These are phyloP conservation scores for Acridotheres tristis DNA, from an alignment of 2,797 vertebrate genomes.

Conservation along the genomic window DNA sequence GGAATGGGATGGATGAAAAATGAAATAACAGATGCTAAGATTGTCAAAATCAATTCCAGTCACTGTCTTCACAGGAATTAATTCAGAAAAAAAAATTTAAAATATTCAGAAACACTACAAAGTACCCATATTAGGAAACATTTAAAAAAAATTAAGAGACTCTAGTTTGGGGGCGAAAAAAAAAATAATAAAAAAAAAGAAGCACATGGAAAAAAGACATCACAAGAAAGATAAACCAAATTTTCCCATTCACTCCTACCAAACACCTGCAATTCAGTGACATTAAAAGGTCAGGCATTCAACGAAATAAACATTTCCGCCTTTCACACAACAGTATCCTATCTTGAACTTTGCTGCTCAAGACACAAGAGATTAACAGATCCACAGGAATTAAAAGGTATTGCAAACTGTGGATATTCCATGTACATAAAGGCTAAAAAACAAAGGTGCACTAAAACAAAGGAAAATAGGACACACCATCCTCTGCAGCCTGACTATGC, in stretches of 20 bases:
- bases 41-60: neutral
- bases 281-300: neutral
- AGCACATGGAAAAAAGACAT: neutral
- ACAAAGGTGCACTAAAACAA: neutral
- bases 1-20: neutral
- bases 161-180: fast-evolving
- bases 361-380: neutral
- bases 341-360: neutral
- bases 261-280: neutral
- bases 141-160: neutral
- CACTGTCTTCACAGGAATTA: neutral
- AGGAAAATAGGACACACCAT: neutral
- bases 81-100: neutral
- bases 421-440: neutral
- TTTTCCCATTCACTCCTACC: neutral
- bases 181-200: neutral
- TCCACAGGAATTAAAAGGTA: neutral
- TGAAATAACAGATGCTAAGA: neutral
- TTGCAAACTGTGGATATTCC: neutral
- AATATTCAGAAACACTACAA: neutral
- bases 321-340: neutral
- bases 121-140: neutral
- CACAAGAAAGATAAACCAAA: neutral
- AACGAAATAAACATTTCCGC: neutral
- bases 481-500: neutral